These are phyloP conservation scores for Nyctibius grandis DNA, from an alignment of 2,797 vertebrate genomes.

Conservation along the genomic window DNA sequence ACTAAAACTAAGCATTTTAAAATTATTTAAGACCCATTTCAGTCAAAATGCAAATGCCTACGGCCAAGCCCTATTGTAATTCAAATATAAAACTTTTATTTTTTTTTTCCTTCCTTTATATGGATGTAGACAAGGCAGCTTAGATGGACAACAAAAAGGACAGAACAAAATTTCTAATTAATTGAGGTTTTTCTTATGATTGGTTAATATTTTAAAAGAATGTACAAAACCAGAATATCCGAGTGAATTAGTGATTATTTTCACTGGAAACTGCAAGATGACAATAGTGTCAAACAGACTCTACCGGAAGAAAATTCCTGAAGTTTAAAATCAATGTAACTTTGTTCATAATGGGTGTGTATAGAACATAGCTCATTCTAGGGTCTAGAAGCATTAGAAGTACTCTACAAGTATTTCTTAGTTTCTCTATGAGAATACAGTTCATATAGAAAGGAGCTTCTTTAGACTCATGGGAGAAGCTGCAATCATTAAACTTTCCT, in stretches of 20 bases:
- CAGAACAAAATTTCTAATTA: not conserved
- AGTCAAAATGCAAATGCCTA: not conserved
- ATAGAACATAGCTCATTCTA: not conserved
- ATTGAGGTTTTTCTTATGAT: not conserved
- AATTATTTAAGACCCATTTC: not conserved
- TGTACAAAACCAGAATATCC: not conserved
- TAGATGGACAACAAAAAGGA: not conserved
- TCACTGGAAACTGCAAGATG: not conserved
- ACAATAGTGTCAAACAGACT: not conserved
- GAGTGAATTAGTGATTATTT: not conserved
- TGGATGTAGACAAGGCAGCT: not conserved
- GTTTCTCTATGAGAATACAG: not conserved
- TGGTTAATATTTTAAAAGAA: not conserved
- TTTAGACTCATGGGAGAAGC: not conserved
- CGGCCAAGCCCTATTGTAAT: not conserved
- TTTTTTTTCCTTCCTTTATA: not conserved
- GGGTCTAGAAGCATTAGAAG: not conserved
- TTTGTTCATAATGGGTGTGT: not conserved
- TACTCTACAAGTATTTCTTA: not conserved
- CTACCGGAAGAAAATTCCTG: not conserved
- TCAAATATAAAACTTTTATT: not conserved
- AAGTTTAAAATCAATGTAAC: not conserved
- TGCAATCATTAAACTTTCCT: not conserved
- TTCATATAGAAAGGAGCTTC: not conserved
- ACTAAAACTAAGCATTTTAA: conserved; percentile 21